A percentile compares a stretch with the other conserved stretches of the same genome.
phyloP scores from a whole-genome alignment of 1,140 invertebrate species.

The Ditylenchus dipsaci region DNA sequence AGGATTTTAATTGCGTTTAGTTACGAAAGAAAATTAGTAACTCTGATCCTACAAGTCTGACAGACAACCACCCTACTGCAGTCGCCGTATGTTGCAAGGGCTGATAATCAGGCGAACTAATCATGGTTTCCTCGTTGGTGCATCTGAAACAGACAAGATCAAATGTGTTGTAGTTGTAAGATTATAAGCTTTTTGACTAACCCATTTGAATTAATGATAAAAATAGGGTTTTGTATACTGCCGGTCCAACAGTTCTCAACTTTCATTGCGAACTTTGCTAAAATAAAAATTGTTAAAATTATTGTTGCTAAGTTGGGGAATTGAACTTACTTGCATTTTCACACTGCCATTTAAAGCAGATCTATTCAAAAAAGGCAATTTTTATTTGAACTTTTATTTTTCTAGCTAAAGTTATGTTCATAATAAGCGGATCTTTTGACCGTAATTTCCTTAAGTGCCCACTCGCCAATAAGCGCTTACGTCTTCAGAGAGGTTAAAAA shows the following conservation, averaged over 20 bases:
- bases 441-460: too few species aligned
- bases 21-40: background rate
- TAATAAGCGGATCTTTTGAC: too few species aligned
- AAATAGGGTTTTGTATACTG: slow-evolving; percentile 34
- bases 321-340: slow-evolving; percentile 7
- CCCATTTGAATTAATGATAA: slow-evolving; percentile 35
- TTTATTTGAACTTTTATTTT: background rate
- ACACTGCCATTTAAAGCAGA: slow-evolving; percentile 1
- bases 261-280: slow-evolving; percentile 34
- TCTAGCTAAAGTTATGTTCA: too few species aligned
- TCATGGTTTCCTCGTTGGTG: slow-evolving; percentile 38
- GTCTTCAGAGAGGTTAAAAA: too few species aligned
- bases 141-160: slow-evolving; percentile 28
- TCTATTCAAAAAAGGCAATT: background rate
- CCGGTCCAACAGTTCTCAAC: slow-evolving; percentile 50
- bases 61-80: slow-evolving; percentile 44
- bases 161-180: too few species aligned
- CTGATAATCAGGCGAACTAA: slow-evolving; percentile 29
- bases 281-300: background rate
- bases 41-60: slow-evolving; percentile 12
- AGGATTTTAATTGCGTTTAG: background rate
- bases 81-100: slow-evolving; percentile 25
- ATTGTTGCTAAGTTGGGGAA: background rate
- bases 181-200: too few species aligned
- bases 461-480: too few species aligned